Percentiles rank a stretch among this genome's conserved stretches.
Conservation (phyloP, 2,113 vertebrate species). For the Pluvianellus socialis region DNA sequence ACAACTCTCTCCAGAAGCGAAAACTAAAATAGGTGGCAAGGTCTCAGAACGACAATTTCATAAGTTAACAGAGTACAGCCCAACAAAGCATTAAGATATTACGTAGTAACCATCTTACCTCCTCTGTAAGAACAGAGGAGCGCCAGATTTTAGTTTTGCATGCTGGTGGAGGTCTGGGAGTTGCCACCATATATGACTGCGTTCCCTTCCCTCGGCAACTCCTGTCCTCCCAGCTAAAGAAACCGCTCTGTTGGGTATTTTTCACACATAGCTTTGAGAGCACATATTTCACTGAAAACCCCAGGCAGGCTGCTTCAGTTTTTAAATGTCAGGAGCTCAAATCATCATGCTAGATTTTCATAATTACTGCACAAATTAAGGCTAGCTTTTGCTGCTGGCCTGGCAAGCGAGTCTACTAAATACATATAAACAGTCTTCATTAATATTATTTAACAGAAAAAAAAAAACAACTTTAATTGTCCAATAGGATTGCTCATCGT, state of each 20-base stretch:
- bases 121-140: neutral
- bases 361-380: neutral
- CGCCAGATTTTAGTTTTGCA: neutral
- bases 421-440: neutral
- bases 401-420: neutral
- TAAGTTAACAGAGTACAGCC: neutral
- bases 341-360: neutral
- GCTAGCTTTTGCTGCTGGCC: neutral
- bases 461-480: neutral
- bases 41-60: fast-evolving
- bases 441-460: neutral
- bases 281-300: neutral
- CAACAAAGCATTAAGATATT: neutral
- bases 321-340: neutral
- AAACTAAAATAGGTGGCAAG: neutral
- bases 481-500: neutral
- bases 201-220: neutral
- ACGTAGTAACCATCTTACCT: neutral
- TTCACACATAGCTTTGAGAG: neutral
- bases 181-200: neutral
- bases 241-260: neutral
- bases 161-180: neutral
- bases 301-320: neutral
- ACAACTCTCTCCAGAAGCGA: neutral
- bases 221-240: neutral